phyloP scores from a whole-genome alignment of 2,888 invertebrate species.

The Neoaliturus tenellus region DNA sequence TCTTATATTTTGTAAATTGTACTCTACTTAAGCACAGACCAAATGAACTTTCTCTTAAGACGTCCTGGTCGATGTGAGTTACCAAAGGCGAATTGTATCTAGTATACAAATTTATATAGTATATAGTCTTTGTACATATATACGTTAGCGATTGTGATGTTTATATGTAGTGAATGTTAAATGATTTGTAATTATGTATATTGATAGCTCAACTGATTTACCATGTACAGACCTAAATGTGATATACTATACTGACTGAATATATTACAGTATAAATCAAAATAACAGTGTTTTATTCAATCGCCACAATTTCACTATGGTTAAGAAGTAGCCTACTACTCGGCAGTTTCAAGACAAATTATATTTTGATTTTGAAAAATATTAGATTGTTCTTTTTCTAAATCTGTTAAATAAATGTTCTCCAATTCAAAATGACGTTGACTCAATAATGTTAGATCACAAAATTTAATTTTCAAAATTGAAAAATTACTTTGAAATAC shows the following conservation, averaged over 20 bases:
- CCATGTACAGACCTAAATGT: slow-evolving; percentile 46
- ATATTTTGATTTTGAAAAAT: no score
- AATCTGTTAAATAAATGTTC: no score
- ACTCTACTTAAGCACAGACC: neutral
- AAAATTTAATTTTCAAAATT: no score
- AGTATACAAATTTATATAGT: neutral
- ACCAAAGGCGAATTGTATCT: slow-evolving; percentile 16
- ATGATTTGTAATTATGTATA: slow-evolving; percentile 45
- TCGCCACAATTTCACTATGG: no score
- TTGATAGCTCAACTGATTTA: slow-evolving; percentile 31
- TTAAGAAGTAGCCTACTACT: no score
- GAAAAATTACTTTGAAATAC: no score
- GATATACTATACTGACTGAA: slow-evolving; percentile 57
- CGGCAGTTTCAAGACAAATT: no score
- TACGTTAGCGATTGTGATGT: slow-evolving; percentile 28
- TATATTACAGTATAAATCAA: slow-evolving; percentile 33
- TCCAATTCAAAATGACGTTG: no score
- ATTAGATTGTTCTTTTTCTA: no score
- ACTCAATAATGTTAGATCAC: no score
- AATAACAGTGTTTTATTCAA: neutral
- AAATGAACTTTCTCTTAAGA: neutral
- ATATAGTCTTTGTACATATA: slow-evolving; percentile 20
- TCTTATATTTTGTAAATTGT: neutral
- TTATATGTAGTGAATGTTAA: slow-evolving; percentile 23
- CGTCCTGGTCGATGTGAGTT: neutral